Conservation (phyloP, 2,113 vertebrate genomes). For the Oreochromis spilurus region DNA sequence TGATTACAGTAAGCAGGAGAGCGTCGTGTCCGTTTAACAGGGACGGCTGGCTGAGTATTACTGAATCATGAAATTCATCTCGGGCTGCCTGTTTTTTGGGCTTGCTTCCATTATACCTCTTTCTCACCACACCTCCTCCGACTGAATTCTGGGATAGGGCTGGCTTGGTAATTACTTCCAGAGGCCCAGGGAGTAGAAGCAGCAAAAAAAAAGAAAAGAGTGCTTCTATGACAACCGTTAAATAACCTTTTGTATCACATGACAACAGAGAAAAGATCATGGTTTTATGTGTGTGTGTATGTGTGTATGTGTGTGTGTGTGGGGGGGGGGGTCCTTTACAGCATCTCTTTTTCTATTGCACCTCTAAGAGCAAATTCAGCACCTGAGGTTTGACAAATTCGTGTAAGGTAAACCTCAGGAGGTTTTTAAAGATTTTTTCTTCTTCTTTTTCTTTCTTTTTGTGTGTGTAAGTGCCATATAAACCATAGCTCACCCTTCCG, state of each 20-base stretch:
- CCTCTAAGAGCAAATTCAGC: background rate
- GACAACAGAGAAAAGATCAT: background rate
- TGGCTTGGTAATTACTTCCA: slow-evolving; percentile 77
- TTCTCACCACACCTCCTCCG: slow-evolving; percentile 65
- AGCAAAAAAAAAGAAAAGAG: slow-evolving; percentile 19
- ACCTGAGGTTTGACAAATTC: background rate
- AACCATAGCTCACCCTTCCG: background rate
- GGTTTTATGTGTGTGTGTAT: background rate
- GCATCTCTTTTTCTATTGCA: background rate
- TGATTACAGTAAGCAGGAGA: background rate
- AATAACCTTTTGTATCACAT: background rate
- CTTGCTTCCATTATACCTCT: slow-evolving; percentile 54
- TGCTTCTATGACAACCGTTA: slow-evolving; percentile 7
- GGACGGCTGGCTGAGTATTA: background rate
- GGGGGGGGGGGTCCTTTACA: background rate
- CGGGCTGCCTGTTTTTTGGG: slow-evolving; percentile 20
- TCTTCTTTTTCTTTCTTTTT: background rate
- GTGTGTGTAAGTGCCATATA: background rate
- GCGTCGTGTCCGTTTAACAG: background rate
- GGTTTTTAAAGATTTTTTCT: background rate
- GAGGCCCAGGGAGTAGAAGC: slow-evolving; percentile 55
- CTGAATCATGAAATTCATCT: slow-evolving; percentile 39
- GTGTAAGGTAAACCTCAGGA: background rate
- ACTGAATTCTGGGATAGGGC: slow-evolving; percentile 70
- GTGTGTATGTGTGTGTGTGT: background rate